Percentiles rank a stretch among this genome's conserved stretches.
phyloP scores from a whole-genome alignment of 2,797 vertebrate species.

The Lophotriccus pileatus region DNA sequence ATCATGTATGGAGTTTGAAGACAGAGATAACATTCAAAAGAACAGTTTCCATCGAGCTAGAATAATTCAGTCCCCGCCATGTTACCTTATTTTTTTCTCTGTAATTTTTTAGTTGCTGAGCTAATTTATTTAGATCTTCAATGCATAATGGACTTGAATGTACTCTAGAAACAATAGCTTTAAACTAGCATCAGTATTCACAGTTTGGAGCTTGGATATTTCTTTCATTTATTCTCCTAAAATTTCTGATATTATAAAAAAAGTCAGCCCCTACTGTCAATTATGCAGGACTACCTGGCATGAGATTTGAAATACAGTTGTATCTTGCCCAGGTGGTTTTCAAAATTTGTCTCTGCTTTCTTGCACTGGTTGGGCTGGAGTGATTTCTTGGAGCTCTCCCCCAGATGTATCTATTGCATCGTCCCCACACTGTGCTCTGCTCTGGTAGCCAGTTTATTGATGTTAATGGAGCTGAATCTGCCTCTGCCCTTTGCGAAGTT shows the following conservation, averaged over 20 bases:
- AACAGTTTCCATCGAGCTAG: not conserved
- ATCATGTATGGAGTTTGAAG: not conserved
- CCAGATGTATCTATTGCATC: not conserved
- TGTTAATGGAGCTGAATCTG: not conserved
- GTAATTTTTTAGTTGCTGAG: not conserved
- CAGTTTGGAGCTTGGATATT: not conserved
- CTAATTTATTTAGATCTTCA: not conserved
- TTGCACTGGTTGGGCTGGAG: not conserved
- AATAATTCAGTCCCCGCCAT: not conserved
- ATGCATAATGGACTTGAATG: not conserved
- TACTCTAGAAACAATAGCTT: not conserved
- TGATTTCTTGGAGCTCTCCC: not conserved
- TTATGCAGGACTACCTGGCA: not conserved
- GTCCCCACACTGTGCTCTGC: not conserved
- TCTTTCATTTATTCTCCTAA: not conserved
- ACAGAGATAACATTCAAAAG: not conserved
- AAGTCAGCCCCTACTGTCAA: not conserved
- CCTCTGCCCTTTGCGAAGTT: not conserved
- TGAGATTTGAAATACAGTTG: not conserved
- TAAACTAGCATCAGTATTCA: not conserved
- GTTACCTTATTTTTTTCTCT: not conserved
- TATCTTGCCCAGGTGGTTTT: not conserved
- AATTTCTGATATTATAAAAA: not conserved
- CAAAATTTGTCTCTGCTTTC: not conserved
- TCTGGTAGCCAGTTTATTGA: not conserved